Base-by-base conservation (phyloP, 2,888 invertebrate genomes). In the Fabriciana adippe region DNA sequence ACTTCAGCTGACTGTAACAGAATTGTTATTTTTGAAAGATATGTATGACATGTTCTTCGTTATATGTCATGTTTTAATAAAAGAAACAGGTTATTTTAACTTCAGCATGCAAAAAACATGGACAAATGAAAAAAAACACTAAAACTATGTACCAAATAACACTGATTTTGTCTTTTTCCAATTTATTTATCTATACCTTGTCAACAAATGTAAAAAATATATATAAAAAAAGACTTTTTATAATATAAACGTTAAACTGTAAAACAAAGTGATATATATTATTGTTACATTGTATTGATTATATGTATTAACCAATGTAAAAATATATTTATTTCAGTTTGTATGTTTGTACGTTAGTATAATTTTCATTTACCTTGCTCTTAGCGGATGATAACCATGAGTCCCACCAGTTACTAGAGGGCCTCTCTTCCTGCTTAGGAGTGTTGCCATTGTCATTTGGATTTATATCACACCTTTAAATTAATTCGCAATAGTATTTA, bases 1-100 rank as follows among this genome's bases (percentile, higher is more conserved):
- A 96, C 96, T 82, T 95, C 95, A 1, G 94, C 94, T 60, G 96
- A 95, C 95, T 96, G 85, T 1, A 90, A 83, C 54, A 15, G 15
- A 16, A 15, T 51, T 51, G 3, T 2, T 6, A n/a, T n/a, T 16
- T 51, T 41, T 11, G 2, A 41, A 8, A 11, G 11, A 11, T 41
- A 11, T 41, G 6, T 41, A 11, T 41, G 6, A 41, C 11, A 41
- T 11, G 11, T 8, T 11, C 18, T 18, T 18, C 2, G 18, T 18
- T 18, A 18, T 18, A 18, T 18, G 18, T 18, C 8, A 41, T 41
- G 0, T 41, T 35, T 8, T 35, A 35, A 6, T 41, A 41, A 11
- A 41, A 11, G 1, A 41, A 41, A 41, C 35, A 41, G 2, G 11
- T 41, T 11, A 2, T 41, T 41, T 41, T 11, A 41, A 41, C 11